Evolutionary conservation across 2,113 vertebrate species (phyloP).

Genomic region (Lipotes vexillifer): DNA sequence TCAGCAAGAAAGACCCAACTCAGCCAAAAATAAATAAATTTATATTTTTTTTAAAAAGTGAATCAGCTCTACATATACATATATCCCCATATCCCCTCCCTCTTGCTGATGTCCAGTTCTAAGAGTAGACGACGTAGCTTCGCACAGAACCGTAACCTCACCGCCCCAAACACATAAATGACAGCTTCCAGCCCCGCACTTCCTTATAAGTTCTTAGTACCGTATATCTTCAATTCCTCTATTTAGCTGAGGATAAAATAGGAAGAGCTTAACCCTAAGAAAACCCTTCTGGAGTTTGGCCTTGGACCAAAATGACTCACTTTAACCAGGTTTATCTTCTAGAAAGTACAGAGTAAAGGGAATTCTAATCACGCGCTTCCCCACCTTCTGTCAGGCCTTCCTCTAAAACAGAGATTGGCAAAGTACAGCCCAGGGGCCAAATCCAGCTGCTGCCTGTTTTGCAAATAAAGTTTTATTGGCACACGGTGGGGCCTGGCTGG

Average conservation of each 20-base stretch:
- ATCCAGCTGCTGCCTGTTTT: background rate
- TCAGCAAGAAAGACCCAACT: no score
- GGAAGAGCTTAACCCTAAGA: background rate
- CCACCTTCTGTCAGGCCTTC: background rate
- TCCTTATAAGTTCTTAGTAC: no score
- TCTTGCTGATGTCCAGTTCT: background rate
- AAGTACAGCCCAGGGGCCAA: background rate
- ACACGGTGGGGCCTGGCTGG: accelerated
- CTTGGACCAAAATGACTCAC: background rate
- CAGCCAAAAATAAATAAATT: no score
- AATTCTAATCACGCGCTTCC: background rate
- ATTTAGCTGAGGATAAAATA: background rate
- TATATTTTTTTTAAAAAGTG: no score
- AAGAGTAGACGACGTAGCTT: background rate
- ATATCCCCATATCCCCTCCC: no score
- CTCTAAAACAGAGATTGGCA: background rate
- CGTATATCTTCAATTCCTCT: background rate
- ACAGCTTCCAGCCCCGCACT: background rate
- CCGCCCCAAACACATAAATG: accelerated
- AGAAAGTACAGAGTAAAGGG: background rate
- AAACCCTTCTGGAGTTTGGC: background rate
- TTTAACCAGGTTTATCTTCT: background rate
- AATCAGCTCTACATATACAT: no score
- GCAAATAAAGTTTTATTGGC: background rate
- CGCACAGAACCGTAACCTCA: background rate